Conservation (phyloP, 2,113 vertebrate species). For the Toxotes chatareus region DNA sequence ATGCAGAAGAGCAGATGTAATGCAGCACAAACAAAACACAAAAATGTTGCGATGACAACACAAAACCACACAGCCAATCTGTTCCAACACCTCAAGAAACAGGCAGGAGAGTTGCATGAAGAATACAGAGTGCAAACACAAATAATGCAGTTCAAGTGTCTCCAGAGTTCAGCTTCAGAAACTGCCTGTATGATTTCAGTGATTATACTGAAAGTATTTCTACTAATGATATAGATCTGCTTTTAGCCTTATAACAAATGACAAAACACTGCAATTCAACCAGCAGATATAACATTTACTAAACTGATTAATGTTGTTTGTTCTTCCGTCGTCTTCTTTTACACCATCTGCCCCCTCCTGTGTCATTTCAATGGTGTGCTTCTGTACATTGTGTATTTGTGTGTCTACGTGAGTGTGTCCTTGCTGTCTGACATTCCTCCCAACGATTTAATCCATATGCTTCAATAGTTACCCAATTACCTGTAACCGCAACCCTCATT, state of each 20-base stretch:
- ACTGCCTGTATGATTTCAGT: neutral
- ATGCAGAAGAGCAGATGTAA: too few species aligned
- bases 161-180: neutral
- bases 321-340: neutral
- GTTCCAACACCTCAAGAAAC: neutral
- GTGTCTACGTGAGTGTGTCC: neutral
- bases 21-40: too few species aligned
- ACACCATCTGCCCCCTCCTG: neutral
- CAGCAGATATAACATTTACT: neutral
- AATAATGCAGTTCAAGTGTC: neutral
- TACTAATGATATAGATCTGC: neutral
- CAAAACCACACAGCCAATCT: neutral
- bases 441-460: slow-evolving; percentile 34
- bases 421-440: slow-evolving; percentile 18
- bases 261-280: neutral
- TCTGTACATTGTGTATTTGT: neutral
- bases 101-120: neutral
- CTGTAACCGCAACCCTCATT: slow-evolving; percentile 49
- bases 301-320: neutral
- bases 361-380: neutral
- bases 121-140: neutral
- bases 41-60: too few species aligned
- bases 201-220: neutral
- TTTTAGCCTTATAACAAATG: neutral
- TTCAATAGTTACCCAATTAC: slow-evolving; percentile 61